Evolutionary conservation across 2,888 invertebrate species (phyloP), one percentile per base, ranked within the genome.

Genomic region (Antheraea yamamai): DNA sequence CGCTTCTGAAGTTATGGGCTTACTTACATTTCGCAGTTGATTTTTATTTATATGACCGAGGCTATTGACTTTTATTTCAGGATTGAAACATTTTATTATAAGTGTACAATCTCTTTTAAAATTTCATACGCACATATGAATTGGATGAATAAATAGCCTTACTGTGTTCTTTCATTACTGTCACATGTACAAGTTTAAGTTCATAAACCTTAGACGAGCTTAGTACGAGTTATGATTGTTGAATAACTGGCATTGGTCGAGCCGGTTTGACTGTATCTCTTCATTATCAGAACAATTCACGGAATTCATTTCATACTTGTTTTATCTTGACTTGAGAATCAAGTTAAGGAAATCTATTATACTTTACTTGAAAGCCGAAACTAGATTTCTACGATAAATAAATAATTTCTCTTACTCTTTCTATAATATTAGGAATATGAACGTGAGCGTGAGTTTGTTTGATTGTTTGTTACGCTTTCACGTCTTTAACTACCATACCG

Each of bases 171-270:
- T 30, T 66, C 26, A 30, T 66, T 66, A 66, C 16, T 30, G 20
- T 30, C 14, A 66, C 26, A 66, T 30, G 16, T 30, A 30, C 26
- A 26, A 66, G 30, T 1, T 16, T 66, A 66, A 66, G 64, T 66
- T 66, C 64, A 66, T 66, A 66, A 66, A 66, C 64, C 64, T 66
- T 66, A 16, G 26, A 26, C 26, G 64, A 66, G 30, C 64, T 66
- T 66, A 66, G 64, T 16, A 26, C 64, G 6, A 23, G 64, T 23
- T 64, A 12, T 64, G 26, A 64, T 66, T 14, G 64, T 66, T 30
- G 64, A 66, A 66, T 66, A 66, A 66, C 64, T 66, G 20, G 30
- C 64, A 66, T 66, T 18, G 30, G 64, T 66, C 26, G 30, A 66
- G 20, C 64, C 64, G 30, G 64, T 66, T 66, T 66, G 26, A 18